Evolutionary conservation across 2,113 vertebrate species (phyloP).

Genomic region (Barbus barbus): DNA sequence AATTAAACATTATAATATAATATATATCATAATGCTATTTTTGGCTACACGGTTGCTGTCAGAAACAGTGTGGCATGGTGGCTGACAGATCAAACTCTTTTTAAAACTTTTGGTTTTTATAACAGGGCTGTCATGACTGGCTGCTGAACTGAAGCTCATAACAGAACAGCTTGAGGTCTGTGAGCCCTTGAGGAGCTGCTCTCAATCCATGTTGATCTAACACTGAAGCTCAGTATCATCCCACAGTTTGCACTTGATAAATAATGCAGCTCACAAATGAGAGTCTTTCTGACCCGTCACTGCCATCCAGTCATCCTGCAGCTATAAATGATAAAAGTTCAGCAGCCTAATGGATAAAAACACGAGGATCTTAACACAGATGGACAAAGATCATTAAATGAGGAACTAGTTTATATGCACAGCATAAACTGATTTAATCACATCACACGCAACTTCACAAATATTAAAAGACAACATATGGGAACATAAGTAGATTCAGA

Average conservation of each 20-base stretch:
- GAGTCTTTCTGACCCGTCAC: background rate
- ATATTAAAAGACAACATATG: background rate
- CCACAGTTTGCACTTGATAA: conserved; percentile 9
- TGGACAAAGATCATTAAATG: background rate
- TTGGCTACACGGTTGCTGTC: background rate
- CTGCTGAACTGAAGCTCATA: conserved; percentile 5
- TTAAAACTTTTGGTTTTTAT: background rate
- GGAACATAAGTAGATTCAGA: background rate
- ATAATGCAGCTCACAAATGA: conserved; percentile 16
- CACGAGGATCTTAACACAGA: background rate
- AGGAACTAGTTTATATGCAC: background rate
- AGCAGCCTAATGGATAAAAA: background rate
- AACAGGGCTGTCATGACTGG: background rate
- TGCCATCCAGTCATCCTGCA: background rate
- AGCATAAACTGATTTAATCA: background rate
- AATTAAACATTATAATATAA: background rate
- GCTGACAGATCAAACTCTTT: background rate
- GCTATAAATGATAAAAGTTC: background rate
- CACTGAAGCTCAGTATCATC: background rate
- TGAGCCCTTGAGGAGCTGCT: conserved; percentile 7
- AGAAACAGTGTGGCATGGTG: background rate
- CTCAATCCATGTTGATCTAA: background rate
- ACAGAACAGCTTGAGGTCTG: background rate
- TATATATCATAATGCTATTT: background rate
- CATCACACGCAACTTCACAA: background rate